Base-by-base conservation (phyloP, 2,888 invertebrate genomes). In the Polyommatus iphigenia region DNA sequence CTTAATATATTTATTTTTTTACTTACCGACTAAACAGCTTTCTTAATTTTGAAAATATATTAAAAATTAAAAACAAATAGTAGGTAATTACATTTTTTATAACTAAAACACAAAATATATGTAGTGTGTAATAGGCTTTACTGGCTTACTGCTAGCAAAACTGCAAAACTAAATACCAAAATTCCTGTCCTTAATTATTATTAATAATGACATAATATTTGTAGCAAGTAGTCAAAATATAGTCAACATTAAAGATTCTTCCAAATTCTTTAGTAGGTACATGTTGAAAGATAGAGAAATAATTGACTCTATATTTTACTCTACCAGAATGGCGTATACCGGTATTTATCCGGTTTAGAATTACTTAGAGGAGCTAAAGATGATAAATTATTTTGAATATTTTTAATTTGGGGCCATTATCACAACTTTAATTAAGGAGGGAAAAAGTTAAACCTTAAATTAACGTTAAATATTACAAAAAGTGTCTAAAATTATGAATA, bases 281-380 rank as follows among this genome's bases (percentile, higher is more conserved):
- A 32, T 29, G 20, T 32, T 32, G 18, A 67, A 18, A 29, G 67
- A 67, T 67, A 67, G 67, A 67, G 67, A 32, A 32, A 67, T 67
- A 67, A 67, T 67, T 67, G 67, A 67, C 67, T 67, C 29, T 67
- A 67, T 62, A 24, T 67, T 67, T 32, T 15, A 67, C 29, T 67
- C 15, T 67, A 29, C 29, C 67, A 54, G 54, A 15, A 4, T 50
- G 3, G 3, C 29, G 13, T 67, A 29, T 29, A 18, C 24, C n/a
- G n/a, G n/a, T n/a, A 20, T 62, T 13, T 67, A 59, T 20, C 20
- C 59, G 59, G 20, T 20, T 59, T 8, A 59, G 7, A 59, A 59
- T 20, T n/a, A 59, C 20, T 20, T 59, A 20, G 59, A 59, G 15
- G 15, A 59, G 20, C 59, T 59, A 59, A 8, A 59, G 20, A 59